Conservation (phyloP, 2,113 vertebrate genomes). For the Rhadina sibilatrix region DNA sequence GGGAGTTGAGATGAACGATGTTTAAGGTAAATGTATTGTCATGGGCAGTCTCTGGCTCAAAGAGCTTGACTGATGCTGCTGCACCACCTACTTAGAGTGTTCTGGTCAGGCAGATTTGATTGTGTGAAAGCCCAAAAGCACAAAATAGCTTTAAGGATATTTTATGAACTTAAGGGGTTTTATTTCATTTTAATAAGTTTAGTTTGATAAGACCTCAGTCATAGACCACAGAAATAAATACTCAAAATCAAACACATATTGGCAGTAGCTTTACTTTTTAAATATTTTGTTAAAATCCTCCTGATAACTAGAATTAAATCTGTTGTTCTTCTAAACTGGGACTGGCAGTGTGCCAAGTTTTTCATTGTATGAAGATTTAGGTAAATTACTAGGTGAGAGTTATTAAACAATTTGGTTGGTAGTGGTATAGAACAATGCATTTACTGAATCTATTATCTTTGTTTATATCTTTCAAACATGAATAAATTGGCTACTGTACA, state of each 20-base stretch:
- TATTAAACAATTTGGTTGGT: not conserved
- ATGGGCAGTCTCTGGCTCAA: not conserved
- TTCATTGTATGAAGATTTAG: not conserved
- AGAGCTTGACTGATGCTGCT: not conserved
- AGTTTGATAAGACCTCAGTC: not conserved
- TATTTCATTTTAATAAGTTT: not conserved
- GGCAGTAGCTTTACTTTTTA: constrained; percentile 33
- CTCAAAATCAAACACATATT: constrained; percentile 27
- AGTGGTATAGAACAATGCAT: not conserved
- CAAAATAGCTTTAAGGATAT: not conserved
- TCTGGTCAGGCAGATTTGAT: not conserved
- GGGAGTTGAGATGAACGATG: not conserved
- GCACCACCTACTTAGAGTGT: not conserved
- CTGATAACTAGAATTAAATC: not conserved
- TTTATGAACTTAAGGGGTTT: not conserved
- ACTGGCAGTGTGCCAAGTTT: not conserved
- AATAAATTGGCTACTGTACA: constrained; percentile 52
- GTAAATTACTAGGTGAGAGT: not conserved
- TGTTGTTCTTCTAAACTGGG: not conserved
- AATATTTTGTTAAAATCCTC: not conserved
- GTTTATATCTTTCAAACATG: constrained; percentile 10
- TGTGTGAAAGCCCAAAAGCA: not conserved
- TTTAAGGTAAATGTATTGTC: not conserved
- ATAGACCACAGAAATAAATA: not conserved
- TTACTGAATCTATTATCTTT: not conserved